Conservation (phyloP, 1,140 invertebrate genomes). For the Conus ventricosus region DNA sequence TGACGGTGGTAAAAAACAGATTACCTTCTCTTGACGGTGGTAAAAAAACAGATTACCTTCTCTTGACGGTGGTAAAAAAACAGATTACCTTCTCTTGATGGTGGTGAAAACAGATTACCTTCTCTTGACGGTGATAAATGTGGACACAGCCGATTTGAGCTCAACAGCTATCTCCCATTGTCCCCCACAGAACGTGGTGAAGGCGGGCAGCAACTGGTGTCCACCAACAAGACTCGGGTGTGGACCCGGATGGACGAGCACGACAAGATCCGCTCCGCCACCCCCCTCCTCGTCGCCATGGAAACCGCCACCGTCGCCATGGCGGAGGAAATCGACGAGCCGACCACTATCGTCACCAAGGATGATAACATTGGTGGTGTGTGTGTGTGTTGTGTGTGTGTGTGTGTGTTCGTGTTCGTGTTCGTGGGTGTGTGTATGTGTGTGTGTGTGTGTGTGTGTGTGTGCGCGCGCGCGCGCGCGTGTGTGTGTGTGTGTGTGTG, state of each 20-base stretch:
- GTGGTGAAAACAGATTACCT: too few relatives aligned
- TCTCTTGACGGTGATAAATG: too few relatives aligned
- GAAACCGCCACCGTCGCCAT: conserved; percentile 94
- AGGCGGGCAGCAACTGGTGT: conserved; percentile 92
- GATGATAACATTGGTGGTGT: conserved; percentile 62
- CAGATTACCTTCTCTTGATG: too few relatives aligned
- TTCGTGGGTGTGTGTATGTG: too few relatives aligned
- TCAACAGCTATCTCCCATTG: too few relatives aligned
- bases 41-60: too few relatives aligned
- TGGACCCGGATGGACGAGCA: conserved; percentile 85
- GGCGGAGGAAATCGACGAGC: conserved; percentile 84
- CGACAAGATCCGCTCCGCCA: conserved; percentile 61
- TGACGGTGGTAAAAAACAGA: too few relatives aligned
- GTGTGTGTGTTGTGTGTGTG: background rate
- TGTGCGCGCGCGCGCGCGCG: background rate
- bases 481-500: background rate
- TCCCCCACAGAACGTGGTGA: conserved; percentile 83
- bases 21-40: too few relatives aligned
- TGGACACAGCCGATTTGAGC: too few relatives aligned
- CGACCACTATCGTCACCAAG: conserved; percentile 52
- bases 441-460: too few relatives aligned
- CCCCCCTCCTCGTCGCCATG: conserved; percentile 61
- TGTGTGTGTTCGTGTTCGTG: background rate
- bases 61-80: too few relatives aligned
- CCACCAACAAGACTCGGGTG: conserved; percentile 87